Percentiles rank a stretch among this genome's conserved stretches.
These are phyloP conservation scores for Ganaspis sp. DNA, from an alignment of 1,140 invertebrate genomes.

Conservation along the genomic window DNA sequence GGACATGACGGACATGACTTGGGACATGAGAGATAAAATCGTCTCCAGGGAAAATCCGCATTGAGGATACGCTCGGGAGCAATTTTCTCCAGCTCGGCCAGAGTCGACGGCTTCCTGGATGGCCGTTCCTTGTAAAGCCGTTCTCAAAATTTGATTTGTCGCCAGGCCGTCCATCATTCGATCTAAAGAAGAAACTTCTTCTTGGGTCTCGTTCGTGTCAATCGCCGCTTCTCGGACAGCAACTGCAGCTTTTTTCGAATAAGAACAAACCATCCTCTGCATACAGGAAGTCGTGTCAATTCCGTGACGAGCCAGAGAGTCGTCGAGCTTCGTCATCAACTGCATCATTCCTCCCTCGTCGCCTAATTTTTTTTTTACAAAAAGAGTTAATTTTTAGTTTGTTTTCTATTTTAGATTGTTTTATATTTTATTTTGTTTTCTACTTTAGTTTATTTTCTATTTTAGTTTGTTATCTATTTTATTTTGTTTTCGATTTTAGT, in stretches of 20 bases:
- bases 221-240: slow-evolving; percentile 54
- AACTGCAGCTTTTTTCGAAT: slow-evolving; percentile 81
- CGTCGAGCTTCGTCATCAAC: slow-evolving; percentile 83
- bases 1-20: slow-evolving; percentile 49
- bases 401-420: too few relatives aligned
- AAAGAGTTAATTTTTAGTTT: background rate
- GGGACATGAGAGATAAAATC: slow-evolving; percentile 64
- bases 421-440: too few relatives aligned
- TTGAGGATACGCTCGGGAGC: slow-evolving; percentile 64
- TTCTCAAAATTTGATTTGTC: slow-evolving; percentile 83
- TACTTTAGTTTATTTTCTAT: too few relatives aligned
- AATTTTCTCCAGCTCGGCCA: slow-evolving; percentile 73
- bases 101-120: slow-evolving; percentile 85
- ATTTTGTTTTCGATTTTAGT: too few relatives aligned
- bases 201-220: slow-evolving; percentile 78
- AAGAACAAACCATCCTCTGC: slow-evolving; percentile 86
- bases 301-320: slow-evolving; percentile 82
- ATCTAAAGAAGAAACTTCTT: slow-evolving; percentile 81
- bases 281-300: slow-evolving; percentile 87
- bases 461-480: too few relatives aligned
- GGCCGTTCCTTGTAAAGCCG: slow-evolving; percentile 85
- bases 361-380: slow-evolving; percentile 69
- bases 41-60: slow-evolving; percentile 72
- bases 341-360: slow-evolving; percentile 81
- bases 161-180: slow-evolving; percentile 81